Evolutionary conservation across 53 echinoderm and acorn worm genomes (phyloP), one percentile per base, ranked within the genome.

Genomic region (Arbacia lixula): DNA sequence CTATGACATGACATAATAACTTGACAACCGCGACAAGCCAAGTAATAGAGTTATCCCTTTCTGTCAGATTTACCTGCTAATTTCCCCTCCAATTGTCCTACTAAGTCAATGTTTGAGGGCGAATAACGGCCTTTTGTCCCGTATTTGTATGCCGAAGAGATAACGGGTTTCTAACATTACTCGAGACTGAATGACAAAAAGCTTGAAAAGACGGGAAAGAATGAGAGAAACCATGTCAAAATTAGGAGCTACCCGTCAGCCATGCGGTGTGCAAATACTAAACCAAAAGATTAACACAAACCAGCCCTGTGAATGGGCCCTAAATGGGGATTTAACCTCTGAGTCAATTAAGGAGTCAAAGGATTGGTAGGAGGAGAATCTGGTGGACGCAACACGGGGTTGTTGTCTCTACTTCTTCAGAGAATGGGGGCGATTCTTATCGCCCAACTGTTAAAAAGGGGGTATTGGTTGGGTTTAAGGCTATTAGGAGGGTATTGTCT

Each of bases 391-490:
- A 64, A 40, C 63, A 63, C 31, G 63, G 64, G 28, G 17, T 46
- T 40, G 82, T 81, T 81, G 82, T 49, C 64, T 43, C 40, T 40
- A 41, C 82, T 63, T 40, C 52, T 81, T 42, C 28, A 37, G 35
- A 19, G 35, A 81, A 81, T 49, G 82, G 38, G 30, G 24, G 63
- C 40, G 62, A 81, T 43, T 81, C 82, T 81, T 81, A 79, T 40
- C 82, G 32, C 82, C 82, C 41, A 81, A 81, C 82, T 63, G 64
- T 81, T 63, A 81, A 81, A 81, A 81, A 63, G 62, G 62, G 26
- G 82, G 60, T 77, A 81, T 64, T 63, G 82, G 41, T 63, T 37
- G 22, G 63, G 30, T 62, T 41, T 63, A 81, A 81, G 62, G 82
- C 82, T 81, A 64, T 81, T 81, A 81, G 82, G 40, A n/a, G 28